Evolutionary conservation across 2,797 vertebrate species (phyloP).

Genomic region (Coregonus sp.): DNA sequence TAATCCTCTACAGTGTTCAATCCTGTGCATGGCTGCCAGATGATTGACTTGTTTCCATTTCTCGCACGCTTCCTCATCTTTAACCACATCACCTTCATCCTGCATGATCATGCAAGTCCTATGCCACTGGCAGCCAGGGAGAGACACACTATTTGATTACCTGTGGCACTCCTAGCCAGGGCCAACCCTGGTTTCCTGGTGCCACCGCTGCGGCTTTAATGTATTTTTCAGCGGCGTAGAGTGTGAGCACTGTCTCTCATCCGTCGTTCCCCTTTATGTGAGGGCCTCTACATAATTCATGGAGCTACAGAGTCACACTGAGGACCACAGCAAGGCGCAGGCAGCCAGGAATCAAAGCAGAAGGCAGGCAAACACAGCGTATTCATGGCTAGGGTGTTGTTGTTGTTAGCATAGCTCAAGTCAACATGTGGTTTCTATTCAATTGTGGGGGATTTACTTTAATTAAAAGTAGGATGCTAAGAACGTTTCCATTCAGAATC

Average conservation of each 20-base stretch:
- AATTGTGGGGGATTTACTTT: not conserved
- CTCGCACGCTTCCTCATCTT: not conserved
- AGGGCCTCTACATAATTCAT: constrained; percentile 28
- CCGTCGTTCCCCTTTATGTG: constrained; percentile 25
- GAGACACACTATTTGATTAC: constrained; percentile 18
- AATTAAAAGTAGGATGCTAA: constrained; percentile 1
- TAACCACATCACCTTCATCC: not conserved
- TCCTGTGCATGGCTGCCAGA: not conserved
- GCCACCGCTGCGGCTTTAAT: constrained; percentile 22
- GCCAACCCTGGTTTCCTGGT: not conserved
- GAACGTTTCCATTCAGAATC: not conserved
- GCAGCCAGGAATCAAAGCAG: constrained; percentile 18
- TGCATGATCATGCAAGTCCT: not conserved
- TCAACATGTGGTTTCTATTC: not conserved
- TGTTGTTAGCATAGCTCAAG: not conserved
- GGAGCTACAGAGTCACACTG: not conserved
- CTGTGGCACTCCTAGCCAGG: constrained; percentile 14
- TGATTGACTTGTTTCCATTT: constrained; percentile 11
- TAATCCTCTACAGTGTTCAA: not conserved
- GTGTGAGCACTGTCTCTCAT: constrained; percentile 19
- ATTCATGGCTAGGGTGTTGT: constrained; percentile 1
- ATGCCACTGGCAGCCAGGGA: not conserved
- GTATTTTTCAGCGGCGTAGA: constrained; percentile 29
- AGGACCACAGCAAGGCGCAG: not conserved
- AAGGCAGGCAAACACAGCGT: constrained; percentile 11